phyloP scores from a whole-genome alignment of 92 coral and sea anemone genomes.

The Ricordea florida region DNA sequence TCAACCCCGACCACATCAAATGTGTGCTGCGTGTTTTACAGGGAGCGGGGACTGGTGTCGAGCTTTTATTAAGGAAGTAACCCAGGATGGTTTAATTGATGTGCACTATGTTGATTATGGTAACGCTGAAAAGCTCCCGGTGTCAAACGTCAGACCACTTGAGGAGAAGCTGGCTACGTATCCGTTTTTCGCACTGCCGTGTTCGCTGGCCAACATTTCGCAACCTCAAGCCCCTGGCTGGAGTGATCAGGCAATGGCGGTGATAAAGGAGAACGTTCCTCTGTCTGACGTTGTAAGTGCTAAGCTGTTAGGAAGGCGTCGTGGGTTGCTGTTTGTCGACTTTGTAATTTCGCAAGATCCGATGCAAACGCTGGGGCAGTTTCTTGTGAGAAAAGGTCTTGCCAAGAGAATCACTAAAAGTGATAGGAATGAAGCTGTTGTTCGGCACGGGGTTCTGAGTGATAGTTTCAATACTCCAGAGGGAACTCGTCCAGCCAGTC shows the following conservation, averaged over 20 bases:
- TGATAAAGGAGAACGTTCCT: constrained; percentile 51
- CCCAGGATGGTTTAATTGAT: constrained; percentile 21
- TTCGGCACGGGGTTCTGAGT: neutral
- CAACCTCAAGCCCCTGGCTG: constrained; percentile 55
- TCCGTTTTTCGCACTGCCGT: constrained; percentile 78
- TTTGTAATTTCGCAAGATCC: constrained; percentile 34
- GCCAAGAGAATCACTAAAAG: neutral
- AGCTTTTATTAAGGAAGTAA: constrained; percentile 48
- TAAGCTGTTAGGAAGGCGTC: constrained; percentile 29
- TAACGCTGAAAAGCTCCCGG: constrained; percentile 53
- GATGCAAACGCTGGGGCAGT: constrained; percentile 11
- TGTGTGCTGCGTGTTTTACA: constrained; percentile 58
- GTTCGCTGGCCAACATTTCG: constrained; percentile 62
- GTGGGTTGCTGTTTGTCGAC: constrained; percentile 51
- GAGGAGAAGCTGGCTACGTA: constrained; percentile 45
- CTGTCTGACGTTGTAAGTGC: constrained; percentile 25
- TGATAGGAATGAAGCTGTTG: neutral
- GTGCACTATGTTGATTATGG: constrained; percentile 88
- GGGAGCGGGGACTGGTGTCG: constrained; percentile 76
- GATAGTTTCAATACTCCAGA: neutral
- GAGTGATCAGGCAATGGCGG: constrained; percentile 60
- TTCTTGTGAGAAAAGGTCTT: constrained; percentile 7
- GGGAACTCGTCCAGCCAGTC: neutral
- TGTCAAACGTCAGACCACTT: constrained; percentile 63
- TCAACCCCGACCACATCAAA: constrained; percentile 52